A percentile compares a stretch with the other conserved stretches of the same genome.
phyloP scores from a whole-genome alignment of 2,888 invertebrate species.

The Noctua comes region DNA sequence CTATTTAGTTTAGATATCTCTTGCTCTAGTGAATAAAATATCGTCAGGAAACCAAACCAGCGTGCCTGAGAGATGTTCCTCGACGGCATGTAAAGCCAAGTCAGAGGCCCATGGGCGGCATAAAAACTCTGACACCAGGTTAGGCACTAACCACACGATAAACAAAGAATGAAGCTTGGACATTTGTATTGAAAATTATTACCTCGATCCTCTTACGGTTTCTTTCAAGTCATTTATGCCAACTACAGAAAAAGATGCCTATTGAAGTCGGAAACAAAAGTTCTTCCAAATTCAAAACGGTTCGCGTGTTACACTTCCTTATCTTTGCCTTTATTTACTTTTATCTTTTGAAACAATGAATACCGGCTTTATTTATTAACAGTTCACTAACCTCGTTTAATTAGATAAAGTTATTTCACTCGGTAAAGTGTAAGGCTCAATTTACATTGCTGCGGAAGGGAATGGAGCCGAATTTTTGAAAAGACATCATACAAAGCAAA shows the following conservation, averaged over 20 bases:
- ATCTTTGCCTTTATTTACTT: slow-evolving; percentile 59
- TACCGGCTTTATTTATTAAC: slow-evolving; percentile 71
- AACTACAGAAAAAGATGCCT: background rate
- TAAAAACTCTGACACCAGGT: too few relatives aligned
- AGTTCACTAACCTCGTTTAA: slow-evolving; percentile 76
- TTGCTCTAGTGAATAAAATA: too few relatives aligned
- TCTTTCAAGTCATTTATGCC: background rate
- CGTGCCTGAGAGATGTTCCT: too few relatives aligned
- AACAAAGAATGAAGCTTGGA: background rate
- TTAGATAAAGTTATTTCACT: slow-evolving; percentile 72
- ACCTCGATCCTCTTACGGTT: background rate
- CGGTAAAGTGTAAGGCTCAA: slow-evolving; percentile 59
- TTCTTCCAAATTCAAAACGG: slow-evolving; percentile 40
- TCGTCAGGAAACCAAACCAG: too few relatives aligned
- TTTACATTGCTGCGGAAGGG: background rate
- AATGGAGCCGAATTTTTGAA: background rate
- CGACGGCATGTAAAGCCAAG: too few relatives aligned
- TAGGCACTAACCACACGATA: background rate
- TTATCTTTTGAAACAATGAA: slow-evolving; percentile 67
- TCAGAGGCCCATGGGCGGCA: too few relatives aligned
- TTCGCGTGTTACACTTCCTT: slow-evolving; percentile 53
- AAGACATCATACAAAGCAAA: background rate
- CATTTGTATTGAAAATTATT: background rate
- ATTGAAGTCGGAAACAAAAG: background rate
- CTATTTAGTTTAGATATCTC: background rate